Conservation (phyloP, 2,888 invertebrate genomes). For the Dermolepida albohirtum region DNA sequence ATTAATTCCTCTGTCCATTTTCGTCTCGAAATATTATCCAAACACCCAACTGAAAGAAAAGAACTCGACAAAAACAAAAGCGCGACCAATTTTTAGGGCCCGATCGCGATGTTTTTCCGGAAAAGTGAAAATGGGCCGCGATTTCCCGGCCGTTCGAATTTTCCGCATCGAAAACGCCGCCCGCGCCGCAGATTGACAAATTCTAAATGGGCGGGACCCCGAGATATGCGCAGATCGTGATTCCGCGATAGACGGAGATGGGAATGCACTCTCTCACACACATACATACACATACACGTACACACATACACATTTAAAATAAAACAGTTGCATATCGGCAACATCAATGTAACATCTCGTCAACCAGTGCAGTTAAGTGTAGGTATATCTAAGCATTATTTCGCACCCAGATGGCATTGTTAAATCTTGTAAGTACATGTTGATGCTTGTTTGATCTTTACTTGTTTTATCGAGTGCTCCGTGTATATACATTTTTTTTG, state of each 20-base stretch:
- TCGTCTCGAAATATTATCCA: not conserved
- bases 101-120: constrained; percentile 7
- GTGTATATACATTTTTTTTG: not conserved
- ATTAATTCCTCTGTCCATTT: no score
- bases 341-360: constrained; percentile 38
- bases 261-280: no score
- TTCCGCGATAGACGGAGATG: constrained; percentile 8
- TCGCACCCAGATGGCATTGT: constrained; percentile 22
- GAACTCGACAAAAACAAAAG: not conserved
- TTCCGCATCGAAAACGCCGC: constrained; percentile 22
- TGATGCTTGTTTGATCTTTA: constrained; percentile 6
- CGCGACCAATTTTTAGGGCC: no score
- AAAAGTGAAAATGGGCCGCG: constrained; percentile 37
- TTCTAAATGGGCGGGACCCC: constrained; percentile 36
- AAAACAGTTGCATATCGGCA: constrained; percentile 38
- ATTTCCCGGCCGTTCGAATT: constrained; percentile 14
- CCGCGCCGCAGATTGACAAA: constrained; percentile 26
- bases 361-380: constrained; percentile 36
- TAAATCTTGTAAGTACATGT: constrained; percentile 35
- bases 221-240: constrained; percentile 36
- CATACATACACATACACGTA: no score
- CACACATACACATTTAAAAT: constrained; percentile 35
- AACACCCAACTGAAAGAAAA: not conserved
- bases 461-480: not conserved
- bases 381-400: not conserved